These are phyloP conservation scores for Dendrolimus houi DNA, from an alignment of 2,888 invertebrate genomes.

Conservation along the genomic window DNA sequence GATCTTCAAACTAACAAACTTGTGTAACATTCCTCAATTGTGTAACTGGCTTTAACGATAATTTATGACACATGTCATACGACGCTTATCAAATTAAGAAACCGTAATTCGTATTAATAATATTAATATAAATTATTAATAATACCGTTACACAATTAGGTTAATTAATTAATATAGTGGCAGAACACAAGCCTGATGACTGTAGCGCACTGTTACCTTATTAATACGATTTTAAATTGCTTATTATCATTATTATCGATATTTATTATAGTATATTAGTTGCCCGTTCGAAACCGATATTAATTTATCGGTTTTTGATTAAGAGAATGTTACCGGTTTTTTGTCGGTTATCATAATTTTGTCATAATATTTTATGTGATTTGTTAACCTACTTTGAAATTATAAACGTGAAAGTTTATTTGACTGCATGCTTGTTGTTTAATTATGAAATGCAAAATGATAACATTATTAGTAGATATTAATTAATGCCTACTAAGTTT, in stretches of 20 bases:
- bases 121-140: not conserved
- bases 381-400: slow-evolving; percentile 6
- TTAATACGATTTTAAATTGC: slow-evolving; percentile 20
- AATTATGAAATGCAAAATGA: no score
- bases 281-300: no score
- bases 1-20: no score
- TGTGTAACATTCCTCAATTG: not conserved
- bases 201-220: slow-evolving; percentile 11
- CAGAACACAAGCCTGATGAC: slow-evolving; percentile 8
- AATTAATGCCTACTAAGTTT: no score
- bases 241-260: slow-evolving; percentile 19
- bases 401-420: not conserved
- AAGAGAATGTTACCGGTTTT: not conserved
- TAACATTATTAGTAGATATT: no score
- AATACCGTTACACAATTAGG: slow-evolving; percentile 10
- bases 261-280: not conserved
- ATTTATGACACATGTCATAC: not conserved
- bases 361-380: slow-evolving; percentile 13
- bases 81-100: not conserved
- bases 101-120: not conserved
- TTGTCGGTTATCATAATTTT: not conserved
- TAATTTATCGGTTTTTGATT: not conserved
- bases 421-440: not conserved
- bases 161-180: slow-evolving; percentile 14
- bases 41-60: not conserved